Base-by-base conservation (phyloP, 2,797 vertebrate genomes). In the Lophotriccus pileatus region DNA sequence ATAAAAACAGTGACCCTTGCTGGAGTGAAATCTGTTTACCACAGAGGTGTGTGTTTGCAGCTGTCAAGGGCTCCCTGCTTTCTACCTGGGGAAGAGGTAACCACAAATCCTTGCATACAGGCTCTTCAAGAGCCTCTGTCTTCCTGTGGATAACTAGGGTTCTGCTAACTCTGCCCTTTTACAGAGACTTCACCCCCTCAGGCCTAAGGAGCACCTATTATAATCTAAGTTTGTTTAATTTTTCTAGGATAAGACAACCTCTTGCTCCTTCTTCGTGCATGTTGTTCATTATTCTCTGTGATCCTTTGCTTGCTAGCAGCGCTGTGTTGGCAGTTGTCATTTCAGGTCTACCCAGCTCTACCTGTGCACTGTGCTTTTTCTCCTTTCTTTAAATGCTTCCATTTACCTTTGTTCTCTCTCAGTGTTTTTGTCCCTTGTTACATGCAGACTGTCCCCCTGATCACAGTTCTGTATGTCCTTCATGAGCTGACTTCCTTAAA, bases 321-420 rank as follows among this genome's bases (percentile, higher is more conserved):
- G 34, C 36, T 82, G 80, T 24, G 3, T 24, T 78, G 88, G 44
- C 62, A 75, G 10, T 6, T 82, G 49, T 92, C 85, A 76, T 43
- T 59, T 58, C n/a, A 36, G 55, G 9, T 14, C 59, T 66, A 89
- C 60, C 70, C 73, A 84, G 59, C 81, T 72, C 69, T 62, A 84
- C 81, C 91, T 90, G 53, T 44, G 47, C 70, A 70, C 81, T 79
- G 34, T 43, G 16, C 46, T 36, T 75, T 55, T 63, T 46, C 21
- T 60, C 63, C 69, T 81, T 91, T 69, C 76, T 92, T 94, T 89
- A 89, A 94, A 94, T 53, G n/a, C 50, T 90, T 58, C 53, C 56
- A 62, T 39, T 59, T 52, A 63, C 50, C 52, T 74, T 87, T 52
- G 72, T 19, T 73, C 52, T 77, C 81, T 60, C 64, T 32, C 30